Conservation (phyloP, 2,888 invertebrate species). For the Epirrhoe alternata region DNA sequence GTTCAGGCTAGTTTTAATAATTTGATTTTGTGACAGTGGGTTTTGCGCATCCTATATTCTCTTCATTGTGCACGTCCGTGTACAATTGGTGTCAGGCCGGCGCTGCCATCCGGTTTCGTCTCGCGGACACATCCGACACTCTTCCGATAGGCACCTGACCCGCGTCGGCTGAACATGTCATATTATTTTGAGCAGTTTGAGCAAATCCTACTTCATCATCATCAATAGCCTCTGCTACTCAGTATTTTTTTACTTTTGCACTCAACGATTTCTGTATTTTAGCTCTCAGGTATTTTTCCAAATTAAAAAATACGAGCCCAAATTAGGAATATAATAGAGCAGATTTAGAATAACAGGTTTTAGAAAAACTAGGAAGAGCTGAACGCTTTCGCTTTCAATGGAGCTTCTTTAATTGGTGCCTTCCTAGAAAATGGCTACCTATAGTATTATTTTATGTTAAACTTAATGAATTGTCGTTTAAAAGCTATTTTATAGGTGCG, state of each 20-base stretch:
- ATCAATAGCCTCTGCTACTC: too few species aligned
- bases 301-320: too few species aligned
- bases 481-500: too few species aligned
- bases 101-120: constrained; percentile 57
- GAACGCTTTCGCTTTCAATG: too few species aligned
- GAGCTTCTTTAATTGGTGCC: too few species aligned
- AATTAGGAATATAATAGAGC: too few species aligned
- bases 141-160: constrained; percentile 53
- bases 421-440: too few species aligned
- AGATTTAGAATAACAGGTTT: neutral
- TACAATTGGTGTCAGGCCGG: constrained; percentile 67
- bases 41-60: constrained; percentile 8
- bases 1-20: neutral
- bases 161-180: constrained; percentile 8
- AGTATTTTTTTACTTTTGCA: too few species aligned
- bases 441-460: too few species aligned
- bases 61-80: constrained; percentile 20
- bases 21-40: neutral
- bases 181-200: constrained; percentile 12
- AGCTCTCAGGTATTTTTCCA: too few species aligned
- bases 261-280: too few species aligned
- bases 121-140: constrained; percentile 73
- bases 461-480: neutral
- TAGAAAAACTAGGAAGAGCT: neutral
- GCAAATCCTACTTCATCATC: too few species aligned